Conservation (phyloP, 2,888 invertebrate genomes). For the Ganaspis brasiliensis region DNA sequence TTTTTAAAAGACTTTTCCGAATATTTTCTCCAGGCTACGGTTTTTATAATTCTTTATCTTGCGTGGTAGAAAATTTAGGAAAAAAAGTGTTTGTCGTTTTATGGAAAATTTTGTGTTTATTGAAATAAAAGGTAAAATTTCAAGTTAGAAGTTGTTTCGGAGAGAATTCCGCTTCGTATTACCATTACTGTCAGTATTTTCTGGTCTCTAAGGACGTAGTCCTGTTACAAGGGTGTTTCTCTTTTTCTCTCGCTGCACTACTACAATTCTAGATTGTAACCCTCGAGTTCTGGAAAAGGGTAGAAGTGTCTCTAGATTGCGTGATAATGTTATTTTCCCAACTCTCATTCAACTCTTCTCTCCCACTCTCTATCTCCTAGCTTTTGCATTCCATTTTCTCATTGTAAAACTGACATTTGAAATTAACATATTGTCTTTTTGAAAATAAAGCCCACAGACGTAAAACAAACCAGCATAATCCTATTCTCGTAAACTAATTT, state of each 20-base stretch:
- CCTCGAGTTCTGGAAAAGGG: conserved; percentile 25
- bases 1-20: too few species aligned
- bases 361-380: neutral
- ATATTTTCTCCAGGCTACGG: too few species aligned
- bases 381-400: conserved; percentile 28
- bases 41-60: too few species aligned
- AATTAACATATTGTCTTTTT: too few species aligned
- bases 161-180: neutral
- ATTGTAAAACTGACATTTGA: conserved; percentile 27
- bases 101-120: neutral
- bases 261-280: neutral
- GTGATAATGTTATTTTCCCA: conserved; percentile 27
- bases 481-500: too few species aligned
- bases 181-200: conserved; percentile 7
- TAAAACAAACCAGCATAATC: too few species aligned
- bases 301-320: conserved; percentile 49
- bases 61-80: neutral
- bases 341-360: conserved; percentile 1
- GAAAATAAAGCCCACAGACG: neutral
- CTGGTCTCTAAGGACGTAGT: conserved; percentile 4
- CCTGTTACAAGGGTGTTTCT: conserved; percentile 4
- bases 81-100: neutral
- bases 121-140: neutral
- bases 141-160: neutral
- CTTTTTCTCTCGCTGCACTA: neutral